Base-by-base conservation (phyloP, 2,888 invertebrate genomes). In the Polyommatus icarus region DNA sequence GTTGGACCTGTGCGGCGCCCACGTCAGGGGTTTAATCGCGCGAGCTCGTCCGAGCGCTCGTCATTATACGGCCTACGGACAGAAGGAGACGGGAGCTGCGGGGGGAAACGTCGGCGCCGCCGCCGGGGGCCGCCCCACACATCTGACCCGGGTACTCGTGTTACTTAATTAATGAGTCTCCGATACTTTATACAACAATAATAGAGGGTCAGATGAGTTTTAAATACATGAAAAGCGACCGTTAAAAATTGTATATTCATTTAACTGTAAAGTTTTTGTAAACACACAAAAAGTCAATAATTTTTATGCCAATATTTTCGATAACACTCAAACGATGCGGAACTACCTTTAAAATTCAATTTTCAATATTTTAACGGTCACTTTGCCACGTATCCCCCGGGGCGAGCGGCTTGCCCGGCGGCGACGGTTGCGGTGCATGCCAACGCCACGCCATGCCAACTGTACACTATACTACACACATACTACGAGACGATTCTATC, bases 1-100 rank as follows among this genome's bases (percentile, higher is more conserved):
- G 94, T 98, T 98, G 84, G 98, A 98, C 96, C 98, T 98, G 96
- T 91, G 94, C 90, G 88, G 89, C 91, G 89, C 88, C 87, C 90
- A 88, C 91, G 92, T 94, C 93, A 94, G 91, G 93, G 93, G 92
- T 94, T 86, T 92, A 93, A 91, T 89, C 93, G 92, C 91, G 93
- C 91, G 90, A 92, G 91, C 92, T 94, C 94, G 92, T 93, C 93
- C 88, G 93, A 91, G 91, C 91, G 90, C 90, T 90, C 89, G 92
- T 92, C 92, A 91, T 93, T 93, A 93, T 93, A 91, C 92, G 91
- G 90, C 93, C 94, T 94, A 93, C 93, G 94, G 93, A 93, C 93
- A 93, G 93, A 93, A 91, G 93, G 92, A 92, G 90, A 92, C 87
- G 93, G 92, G 92, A 92, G 92, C 88, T 92, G 93, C 92, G 93